Evolutionary conservation across 2,888 invertebrate genomes (phyloP).

Genomic region (Pseudococcus viburni): DNA sequence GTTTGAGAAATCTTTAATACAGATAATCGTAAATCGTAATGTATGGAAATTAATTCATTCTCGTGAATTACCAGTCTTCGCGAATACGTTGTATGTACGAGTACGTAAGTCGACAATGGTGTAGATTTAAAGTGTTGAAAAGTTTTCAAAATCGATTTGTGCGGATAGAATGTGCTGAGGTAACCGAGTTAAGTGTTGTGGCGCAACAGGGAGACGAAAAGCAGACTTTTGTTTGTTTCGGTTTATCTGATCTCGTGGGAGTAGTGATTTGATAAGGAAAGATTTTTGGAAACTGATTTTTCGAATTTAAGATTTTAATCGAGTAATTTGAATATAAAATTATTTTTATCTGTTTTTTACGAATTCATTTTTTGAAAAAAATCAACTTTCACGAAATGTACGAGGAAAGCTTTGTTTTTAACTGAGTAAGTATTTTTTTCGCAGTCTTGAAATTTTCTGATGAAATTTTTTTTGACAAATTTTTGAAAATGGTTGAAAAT

Average conservation of each 20-base stretch:
- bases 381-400: too few species aligned
- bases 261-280: too few species aligned
- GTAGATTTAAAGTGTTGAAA: not conserved
- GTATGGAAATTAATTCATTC: slow-evolving; percentile 25
- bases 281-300: too few species aligned
- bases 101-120: not conserved
- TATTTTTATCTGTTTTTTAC: too few species aligned
- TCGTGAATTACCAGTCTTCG: slow-evolving; percentile 9
- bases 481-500: too few species aligned
- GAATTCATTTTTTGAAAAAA: too few species aligned
- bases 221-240: not conserved
- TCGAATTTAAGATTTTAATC: too few species aligned
- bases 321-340: too few species aligned
- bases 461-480: too few species aligned
- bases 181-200: not conserved
- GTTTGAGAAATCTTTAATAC: slow-evolving; percentile 21
- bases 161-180: not conserved
- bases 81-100: not conserved
- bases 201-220: not conserved
- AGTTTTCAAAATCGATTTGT: slow-evolving; percentile 18
- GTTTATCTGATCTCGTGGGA: not conserved
- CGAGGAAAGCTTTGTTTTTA: too few species aligned
- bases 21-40: slow-evolving; percentile 37
- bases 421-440: too few species aligned
- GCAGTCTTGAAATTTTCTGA: too few species aligned